Base-by-base conservation (phyloP, 1,140 invertebrate genomes). In the Pteromalus puparum region DNA sequence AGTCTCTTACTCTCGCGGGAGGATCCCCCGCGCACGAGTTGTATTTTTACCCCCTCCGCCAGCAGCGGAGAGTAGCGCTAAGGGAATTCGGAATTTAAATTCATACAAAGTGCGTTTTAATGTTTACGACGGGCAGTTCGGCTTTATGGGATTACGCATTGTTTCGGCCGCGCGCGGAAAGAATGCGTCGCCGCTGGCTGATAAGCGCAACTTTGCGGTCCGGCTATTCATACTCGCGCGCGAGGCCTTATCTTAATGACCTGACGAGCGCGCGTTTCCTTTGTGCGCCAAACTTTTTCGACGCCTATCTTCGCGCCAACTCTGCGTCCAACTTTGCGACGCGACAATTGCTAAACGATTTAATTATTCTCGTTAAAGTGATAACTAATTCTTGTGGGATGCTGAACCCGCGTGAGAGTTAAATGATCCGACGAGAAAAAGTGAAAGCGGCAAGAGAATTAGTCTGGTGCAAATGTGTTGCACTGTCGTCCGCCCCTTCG, bases 1-100 rank as follows among this genome's bases (percentile, higher is more conserved):
- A 28, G 38, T 34, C 26, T 10, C 28, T 46, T 53, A 76, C 30
- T 42, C 72, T n/a, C 12, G 5, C 12, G 28, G 34, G 46, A 48
- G 30, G 21, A 9, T 65, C 18, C 72, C 3, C 7, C n/a, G n/a
- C n/a, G n/a, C n/a, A 1, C 18, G 48, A 53, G 48, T 18, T 61
- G 53, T 42, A 30, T 42, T 74, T 42, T 70, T 70, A 70, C 18
- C 28, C 67, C 5, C n/a, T 61, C 53, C n/a, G n/a, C n/a, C n/a
- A n/a, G n/a, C n/a, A 5, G 34, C 34, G 5, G 34, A 34, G 38
- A 21, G 67, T 6, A 30, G 3, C 38, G 42, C 6, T 1, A 7
- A 82, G 28, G 81, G 42, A 68, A 76, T 75, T 77, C 28, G 26
- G 15, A 28, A 77, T 61, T 77, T 77, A 61, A 77, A 77, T 77